A percentile compares a stretch with the other conserved stretches of the same genome.
phyloP scores from a whole-genome alignment of 92 coral and sea anemone species.

The Parazoanthus darwini region DNA sequence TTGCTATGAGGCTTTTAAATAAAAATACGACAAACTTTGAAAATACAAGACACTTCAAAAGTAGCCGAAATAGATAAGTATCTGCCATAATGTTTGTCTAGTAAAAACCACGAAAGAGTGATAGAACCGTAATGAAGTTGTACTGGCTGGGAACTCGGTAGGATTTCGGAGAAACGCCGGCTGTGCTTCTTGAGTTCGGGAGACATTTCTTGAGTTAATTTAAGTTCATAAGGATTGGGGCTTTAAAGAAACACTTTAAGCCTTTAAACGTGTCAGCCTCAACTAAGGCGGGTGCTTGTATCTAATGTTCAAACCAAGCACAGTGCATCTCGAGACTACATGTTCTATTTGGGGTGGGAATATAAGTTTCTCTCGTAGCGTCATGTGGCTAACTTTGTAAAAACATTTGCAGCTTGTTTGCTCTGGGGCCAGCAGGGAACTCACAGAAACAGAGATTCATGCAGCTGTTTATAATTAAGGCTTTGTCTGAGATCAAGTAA shows the following conservation, averaged over 20 bases:
- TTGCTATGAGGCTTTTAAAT: slow-evolving; percentile 34
- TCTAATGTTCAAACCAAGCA: background rate
- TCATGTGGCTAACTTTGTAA: background rate
- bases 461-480: background rate
- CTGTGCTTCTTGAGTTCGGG: background rate
- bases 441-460: slow-evolving; percentile 18
- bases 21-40: slow-evolving; percentile 18
- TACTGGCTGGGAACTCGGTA: background rate
- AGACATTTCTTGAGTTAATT: background rate
- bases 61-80: background rate
- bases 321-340: background rate
- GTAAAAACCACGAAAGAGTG: background rate
- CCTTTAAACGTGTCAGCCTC: no score
- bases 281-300: background rate
- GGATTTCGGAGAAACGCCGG: background rate
- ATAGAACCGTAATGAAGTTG: background rate
- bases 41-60: background rate
- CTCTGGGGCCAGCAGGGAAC: slow-evolving; percentile 23
- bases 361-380: background rate
- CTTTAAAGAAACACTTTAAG: no score
- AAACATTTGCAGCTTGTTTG: slow-evolving; percentile 19
- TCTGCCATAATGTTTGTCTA: background rate
- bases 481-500: slow-evolving; percentile 7
- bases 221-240: no score
- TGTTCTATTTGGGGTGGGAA: background rate